These are phyloP conservation scores for Porites australiensis DNA, from an alignment of 64 coral and sea anemone genomes.

Conservation along the genomic window DNA sequence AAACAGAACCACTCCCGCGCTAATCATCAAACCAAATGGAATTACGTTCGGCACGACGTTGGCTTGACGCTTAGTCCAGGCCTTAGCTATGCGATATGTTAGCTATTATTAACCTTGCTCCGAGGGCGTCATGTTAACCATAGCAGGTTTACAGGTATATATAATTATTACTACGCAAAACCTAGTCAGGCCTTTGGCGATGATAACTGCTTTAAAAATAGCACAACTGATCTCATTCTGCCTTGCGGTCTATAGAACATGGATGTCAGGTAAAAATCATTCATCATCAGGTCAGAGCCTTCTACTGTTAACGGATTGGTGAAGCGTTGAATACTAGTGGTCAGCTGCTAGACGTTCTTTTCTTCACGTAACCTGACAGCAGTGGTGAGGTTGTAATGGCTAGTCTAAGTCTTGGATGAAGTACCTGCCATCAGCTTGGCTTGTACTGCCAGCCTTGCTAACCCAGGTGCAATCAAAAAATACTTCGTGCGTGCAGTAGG, in stretches of 20 bases:
- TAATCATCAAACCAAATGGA: no score
- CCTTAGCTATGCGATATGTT: slow-evolving; percentile 56
- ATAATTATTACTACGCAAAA: slow-evolving; percentile 48
- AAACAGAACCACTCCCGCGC: no score
- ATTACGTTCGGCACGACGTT: no score
- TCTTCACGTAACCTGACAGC: background rate
- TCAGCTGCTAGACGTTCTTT: slow-evolving; percentile 2
- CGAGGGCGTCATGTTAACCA: slow-evolving; percentile 43
- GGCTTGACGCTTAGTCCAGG: no score
- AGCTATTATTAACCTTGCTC: slow-evolving; percentile 31
- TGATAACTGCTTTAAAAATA: slow-evolving; percentile 51
- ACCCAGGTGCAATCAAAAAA: no score
- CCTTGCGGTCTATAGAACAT: no score
- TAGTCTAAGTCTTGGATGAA: no score
- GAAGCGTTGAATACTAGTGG: background rate
- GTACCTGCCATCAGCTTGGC: no score
- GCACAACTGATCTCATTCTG: no score
- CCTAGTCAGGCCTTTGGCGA: slow-evolving; percentile 23
- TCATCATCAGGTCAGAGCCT: background rate
- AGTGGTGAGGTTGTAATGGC: no score
- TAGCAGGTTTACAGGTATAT: slow-evolving; percentile 69
- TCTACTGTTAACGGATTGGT: slow-evolving; percentile 26
- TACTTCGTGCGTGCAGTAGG: slow-evolving; percentile 44
- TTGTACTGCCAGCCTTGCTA: no score
- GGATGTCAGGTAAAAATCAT: slow-evolving; percentile 40